Percentiles rank a stretch among this genome's conserved stretches.
Conservation (phyloP, 92 coral and sea anemone genomes). For the Parazoanthus atlanticus region DNA sequence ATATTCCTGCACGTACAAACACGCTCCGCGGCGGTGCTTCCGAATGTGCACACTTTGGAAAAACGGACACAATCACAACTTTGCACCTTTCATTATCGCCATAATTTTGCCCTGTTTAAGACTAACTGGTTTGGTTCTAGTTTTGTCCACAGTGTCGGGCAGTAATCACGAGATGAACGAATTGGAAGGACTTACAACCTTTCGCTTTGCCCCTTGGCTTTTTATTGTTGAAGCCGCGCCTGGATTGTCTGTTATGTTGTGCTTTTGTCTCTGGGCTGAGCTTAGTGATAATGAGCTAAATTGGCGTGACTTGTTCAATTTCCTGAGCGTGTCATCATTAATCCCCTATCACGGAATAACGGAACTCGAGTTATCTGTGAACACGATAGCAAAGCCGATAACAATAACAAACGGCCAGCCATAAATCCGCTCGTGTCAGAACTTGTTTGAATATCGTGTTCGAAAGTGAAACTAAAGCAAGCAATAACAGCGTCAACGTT, state of each 20-base stretch:
- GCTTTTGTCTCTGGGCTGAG: conserved; percentile 10
- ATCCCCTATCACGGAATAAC: not conserved
- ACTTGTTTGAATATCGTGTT: not conserved
- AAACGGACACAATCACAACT: no score
- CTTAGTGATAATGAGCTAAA: not conserved
- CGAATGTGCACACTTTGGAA: no score
- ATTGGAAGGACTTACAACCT: not conserved
- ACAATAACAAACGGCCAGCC: not conserved
- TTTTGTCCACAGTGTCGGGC: not conserved
- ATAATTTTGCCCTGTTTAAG: no score
- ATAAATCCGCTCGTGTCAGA: not conserved
- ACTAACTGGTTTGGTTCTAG: no score
- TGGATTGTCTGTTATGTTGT: not conserved
- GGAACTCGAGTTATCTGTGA: conserved; percentile 23
- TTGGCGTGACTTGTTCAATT: conserved; percentile 15
- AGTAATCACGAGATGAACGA: not conserved
- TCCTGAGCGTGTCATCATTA: conserved; percentile 12
- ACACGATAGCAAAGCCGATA: conserved; percentile 6
- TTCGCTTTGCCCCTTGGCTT: not conserved
- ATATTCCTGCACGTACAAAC: not conserved
- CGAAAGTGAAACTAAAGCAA: not conserved
- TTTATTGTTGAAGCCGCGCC: not conserved
- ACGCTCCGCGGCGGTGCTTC: no score
- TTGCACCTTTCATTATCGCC: no score
- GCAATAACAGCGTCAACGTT: no score